phyloP scores from a whole-genome alignment of 2,113 vertebrate species.

The Rana temporaria region DNA sequence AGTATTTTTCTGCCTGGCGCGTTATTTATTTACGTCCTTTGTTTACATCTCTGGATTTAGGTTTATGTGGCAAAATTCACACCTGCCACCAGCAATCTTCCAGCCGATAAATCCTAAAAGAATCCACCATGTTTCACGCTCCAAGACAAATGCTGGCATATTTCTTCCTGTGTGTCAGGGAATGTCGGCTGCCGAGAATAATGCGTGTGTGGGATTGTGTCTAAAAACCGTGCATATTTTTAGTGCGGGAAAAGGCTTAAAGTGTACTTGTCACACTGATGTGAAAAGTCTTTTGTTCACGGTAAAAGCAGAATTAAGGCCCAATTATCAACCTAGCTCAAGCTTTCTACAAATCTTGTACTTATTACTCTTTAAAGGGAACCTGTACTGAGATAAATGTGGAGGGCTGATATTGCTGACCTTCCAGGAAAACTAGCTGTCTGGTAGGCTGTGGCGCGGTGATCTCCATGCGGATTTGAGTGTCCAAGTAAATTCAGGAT shows the following conservation, averaged over 20 bases:
- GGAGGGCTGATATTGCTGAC: too few relatives aligned
- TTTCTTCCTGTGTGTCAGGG: constrained; percentile 20
- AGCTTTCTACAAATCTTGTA: too few relatives aligned
- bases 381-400: too few relatives aligned
- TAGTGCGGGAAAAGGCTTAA: background rate
- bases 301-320: too few relatives aligned
- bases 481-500: too few relatives aligned
- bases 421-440: too few relatives aligned
- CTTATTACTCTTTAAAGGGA: too few relatives aligned
- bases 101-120: constrained; percentile 11
- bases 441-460: too few relatives aligned
- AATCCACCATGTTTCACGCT: constrained; percentile 18
- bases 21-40: constrained; percentile 34
- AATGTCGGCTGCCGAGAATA: background rate
- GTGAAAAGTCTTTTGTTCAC: too few relatives aligned
- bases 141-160: background rate
- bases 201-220: background rate
- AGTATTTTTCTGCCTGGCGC: background rate
- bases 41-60: constrained; percentile 16
- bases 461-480: too few relatives aligned
- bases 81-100: background rate
- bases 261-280: too few relatives aligned
- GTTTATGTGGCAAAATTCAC: constrained; percentile 24
- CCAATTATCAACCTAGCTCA: too few relatives aligned
- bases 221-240: background rate